phyloP scores from a whole-genome alignment of 2,888 invertebrate species.

The Drosophila basisetae region DNA sequence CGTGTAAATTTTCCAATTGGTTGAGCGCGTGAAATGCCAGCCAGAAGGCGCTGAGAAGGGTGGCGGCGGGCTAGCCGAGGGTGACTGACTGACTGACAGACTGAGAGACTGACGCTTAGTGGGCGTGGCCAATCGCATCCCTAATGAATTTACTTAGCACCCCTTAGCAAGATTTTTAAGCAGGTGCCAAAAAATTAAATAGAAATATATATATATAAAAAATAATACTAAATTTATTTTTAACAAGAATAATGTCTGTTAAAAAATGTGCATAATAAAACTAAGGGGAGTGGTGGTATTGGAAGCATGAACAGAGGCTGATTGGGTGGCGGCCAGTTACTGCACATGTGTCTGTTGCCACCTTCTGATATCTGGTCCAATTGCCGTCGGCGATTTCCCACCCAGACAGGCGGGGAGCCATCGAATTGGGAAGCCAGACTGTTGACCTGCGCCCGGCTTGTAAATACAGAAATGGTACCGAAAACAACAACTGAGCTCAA shows the following conservation, averaged over 20 bases:
- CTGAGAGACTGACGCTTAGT: neutral
- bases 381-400: slow-evolving; percentile 39
- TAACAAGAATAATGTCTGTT: neutral
- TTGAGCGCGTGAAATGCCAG: slow-evolving; percentile 69
- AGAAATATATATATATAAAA: neutral
- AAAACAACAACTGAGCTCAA: neutral
- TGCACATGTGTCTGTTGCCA: slow-evolving; percentile 1
- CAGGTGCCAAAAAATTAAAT: slow-evolving; percentile 11
- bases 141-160: slow-evolving; percentile 28
- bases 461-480: neutral
- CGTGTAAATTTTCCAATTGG: slow-evolving; percentile 84
- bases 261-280: neutral
- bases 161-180: neutral
- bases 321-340: neutral
- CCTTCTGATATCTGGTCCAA: slow-evolving; percentile 5
- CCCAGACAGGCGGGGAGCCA: neutral
- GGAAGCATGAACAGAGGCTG: neutral
- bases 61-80: neutral
- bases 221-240: neutral
- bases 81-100: neutral
- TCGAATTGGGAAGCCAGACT: neutral
- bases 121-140: slow-evolving; percentile 28
- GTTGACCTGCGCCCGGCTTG: neutral
- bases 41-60: neutral
- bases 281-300: neutral